Evolutionary conservation across 2,888 invertebrate species (phyloP), one percentile per base, ranked within the genome.

Genomic region (Petrolisthes manimaculis): DNA sequence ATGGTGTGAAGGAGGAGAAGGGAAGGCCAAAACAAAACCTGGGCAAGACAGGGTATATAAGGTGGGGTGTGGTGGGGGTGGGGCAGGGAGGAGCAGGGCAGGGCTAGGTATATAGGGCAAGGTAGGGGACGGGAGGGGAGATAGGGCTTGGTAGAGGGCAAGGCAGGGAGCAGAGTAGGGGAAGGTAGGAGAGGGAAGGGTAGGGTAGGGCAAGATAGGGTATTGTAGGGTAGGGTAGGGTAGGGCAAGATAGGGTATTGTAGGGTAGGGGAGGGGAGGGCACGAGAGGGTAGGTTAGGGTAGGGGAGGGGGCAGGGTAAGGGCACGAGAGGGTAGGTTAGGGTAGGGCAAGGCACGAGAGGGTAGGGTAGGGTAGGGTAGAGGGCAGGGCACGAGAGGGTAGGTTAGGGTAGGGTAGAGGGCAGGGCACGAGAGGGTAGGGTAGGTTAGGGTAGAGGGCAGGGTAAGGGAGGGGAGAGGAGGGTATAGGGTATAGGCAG

Each of bases 341-440:
- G 51, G 37, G 6, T 71, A 71, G n/a, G n/a, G n/a, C n/a, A n/a
- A n/a, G 67, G 14, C 14, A 67, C 9, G 14, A 12, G 14, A 24
- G 24, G 61, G 12, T 12, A 61, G 61, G 51, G 82, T n/a, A 82
- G n/a, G n/a, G n/a, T n/a, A n/a, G n/a, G n/a, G n/a, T n/a, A n/a
- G n/a, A n/a, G n/a, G n/a, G n/a, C 21, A 21, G 51, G 56, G 82
- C 55, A 61, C 4, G 82, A 82, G 37, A 54, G 54, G n/a, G 79
- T 21, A 79, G 18, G 54, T 0, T 14, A 51, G 54, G 18, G 8
- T 8, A 78, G 51, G 53, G 51, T 78, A 24, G 3, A 78, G 53
- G 37, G 5, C 21, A 78, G 9, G 9, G 67, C n/a, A 67, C n/a
- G 67, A 2, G 12, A 18, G n/a, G 67, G 12, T 21, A 5, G 24